Base-by-base conservation (phyloP, 2,113 vertebrate genomes). In the Galeopterus variegatus region DNA sequence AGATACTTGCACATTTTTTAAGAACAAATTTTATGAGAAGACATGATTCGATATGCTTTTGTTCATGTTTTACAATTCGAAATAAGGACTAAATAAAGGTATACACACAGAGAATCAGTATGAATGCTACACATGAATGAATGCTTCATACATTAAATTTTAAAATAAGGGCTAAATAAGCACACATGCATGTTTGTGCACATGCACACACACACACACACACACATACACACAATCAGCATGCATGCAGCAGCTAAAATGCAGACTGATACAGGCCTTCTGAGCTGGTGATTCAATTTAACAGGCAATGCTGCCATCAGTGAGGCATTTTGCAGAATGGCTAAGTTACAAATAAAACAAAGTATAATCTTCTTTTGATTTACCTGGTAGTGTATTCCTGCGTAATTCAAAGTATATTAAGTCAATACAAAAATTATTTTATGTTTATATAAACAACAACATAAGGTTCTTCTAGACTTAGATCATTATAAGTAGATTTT, bases 121-220 rank as follows among this genome's bases (percentile, higher is more conserved):
- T 18, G 60, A 70, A 64, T 28, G 24, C 17, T 64, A 26, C 14
- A 41, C 8, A 18, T 9, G 10, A n/a, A 41, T 54, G 54, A 84
- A 64, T 54, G 91, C 45, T 69, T 95, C 60, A 52, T 14, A 69
- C 33, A 31, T 88, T 76, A 36, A 41, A 95, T 69, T 81, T 82
- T 28, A 58, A 90, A 87, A 77, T n/a, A 72, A 87, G 13, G 28
- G 7, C 17, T 72, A 88, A 97, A 45, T 54, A 67, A 70, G 28
- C 26, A 4, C 9, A 62, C 2, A 9, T 33, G 31, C 4, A 17
- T 28, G n/a, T 41, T 17, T 79, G 13, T 80, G 5, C 18, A 41
- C 64, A n/a, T 52, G 65, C 6, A 8, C 10, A 14, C 15, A 24
- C 73, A 33, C 28, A 36, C n/a, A 26, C 41, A 36, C 12, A 75